Conservation (phyloP, 2,797 vertebrate genomes). For the Tauraco hartlaubi region DNA sequence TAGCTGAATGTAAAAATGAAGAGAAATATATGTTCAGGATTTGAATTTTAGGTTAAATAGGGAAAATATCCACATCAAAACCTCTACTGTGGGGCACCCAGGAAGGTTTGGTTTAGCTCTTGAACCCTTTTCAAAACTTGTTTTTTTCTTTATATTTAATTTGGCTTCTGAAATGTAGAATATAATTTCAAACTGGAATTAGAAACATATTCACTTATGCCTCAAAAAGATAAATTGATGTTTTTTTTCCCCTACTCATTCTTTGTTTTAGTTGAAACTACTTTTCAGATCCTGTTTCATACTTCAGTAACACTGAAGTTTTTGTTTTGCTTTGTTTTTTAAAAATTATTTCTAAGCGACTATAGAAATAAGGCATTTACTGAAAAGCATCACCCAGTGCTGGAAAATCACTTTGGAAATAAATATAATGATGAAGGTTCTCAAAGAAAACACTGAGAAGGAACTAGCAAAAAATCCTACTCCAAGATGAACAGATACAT, state of each 20-base stretch:
- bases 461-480: background rate
- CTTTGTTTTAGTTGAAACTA: background rate
- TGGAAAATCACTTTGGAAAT: background rate
- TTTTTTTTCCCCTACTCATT: rapidly evolving
- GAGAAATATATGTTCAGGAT: background rate
- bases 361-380: background rate
- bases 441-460: background rate
- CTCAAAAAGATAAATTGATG: background rate
- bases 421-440: background rate
- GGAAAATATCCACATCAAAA: background rate
- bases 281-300: background rate
- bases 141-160: background rate
- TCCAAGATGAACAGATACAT: background rate
- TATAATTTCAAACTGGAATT: background rate
- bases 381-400: background rate
- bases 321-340: rapidly evolving
- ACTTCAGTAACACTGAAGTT: background rate
- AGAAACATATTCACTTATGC: background rate
- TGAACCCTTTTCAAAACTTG: background rate
- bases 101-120: background rate
- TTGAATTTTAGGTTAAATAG: background rate
- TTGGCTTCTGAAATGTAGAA: background rate
- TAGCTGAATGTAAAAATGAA: background rate
- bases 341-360: background rate
- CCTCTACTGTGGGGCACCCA: background rate